A percentile compares a stretch with the other conserved stretches of the same genome.
These are phyloP conservation scores for Rhagonycha lutea DNA, from an alignment of 2,888 invertebrate species.

Conservation along the genomic window DNA sequence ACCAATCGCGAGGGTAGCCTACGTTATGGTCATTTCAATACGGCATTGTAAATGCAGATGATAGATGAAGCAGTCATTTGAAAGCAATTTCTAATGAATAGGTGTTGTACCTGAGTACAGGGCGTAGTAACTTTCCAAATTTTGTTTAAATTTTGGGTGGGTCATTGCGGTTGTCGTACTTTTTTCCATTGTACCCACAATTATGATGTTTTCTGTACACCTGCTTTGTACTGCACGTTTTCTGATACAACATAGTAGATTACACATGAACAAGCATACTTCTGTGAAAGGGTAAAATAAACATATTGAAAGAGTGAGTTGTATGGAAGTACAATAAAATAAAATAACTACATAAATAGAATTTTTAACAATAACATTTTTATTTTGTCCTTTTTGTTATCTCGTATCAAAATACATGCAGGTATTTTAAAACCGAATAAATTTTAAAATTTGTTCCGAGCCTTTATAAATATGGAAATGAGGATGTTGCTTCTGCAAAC, in stretches of 20 bases:
- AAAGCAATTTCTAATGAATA: conserved; percentile 32
- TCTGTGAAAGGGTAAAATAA: not conserved
- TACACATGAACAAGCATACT: not conserved
- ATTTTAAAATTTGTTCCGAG: not conserved
- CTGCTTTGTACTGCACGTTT: conserved; percentile 13
- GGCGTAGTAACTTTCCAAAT: conserved; percentile 21
- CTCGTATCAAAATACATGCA: not conserved
- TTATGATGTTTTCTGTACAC: conserved; percentile 23
- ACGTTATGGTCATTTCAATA: conserved; percentile 33
- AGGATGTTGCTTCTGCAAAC: not conserved
- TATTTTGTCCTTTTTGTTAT: not conserved
- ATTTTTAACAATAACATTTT: not conserved
- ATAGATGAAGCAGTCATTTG: conserved; percentile 33
- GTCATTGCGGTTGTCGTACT: conserved; percentile 5
- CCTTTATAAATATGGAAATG: not conserved
- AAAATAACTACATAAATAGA: not conserved
- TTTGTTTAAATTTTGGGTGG: conserved; percentile 8
- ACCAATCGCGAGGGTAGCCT: conserved; percentile 29
- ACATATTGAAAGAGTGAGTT: not conserved
- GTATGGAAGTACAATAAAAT: not conserved
- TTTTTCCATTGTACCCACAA: conserved; percentile 3
- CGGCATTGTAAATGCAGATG: conserved; percentile 29
- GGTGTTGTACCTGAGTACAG: conserved; percentile 21
- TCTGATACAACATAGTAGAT: conserved; percentile 15
- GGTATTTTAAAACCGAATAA: not conserved